Evolutionary conservation across 1,140 invertebrate species (phyloP).

Genomic region (Trichomalopsis sarcophagae): DNA sequence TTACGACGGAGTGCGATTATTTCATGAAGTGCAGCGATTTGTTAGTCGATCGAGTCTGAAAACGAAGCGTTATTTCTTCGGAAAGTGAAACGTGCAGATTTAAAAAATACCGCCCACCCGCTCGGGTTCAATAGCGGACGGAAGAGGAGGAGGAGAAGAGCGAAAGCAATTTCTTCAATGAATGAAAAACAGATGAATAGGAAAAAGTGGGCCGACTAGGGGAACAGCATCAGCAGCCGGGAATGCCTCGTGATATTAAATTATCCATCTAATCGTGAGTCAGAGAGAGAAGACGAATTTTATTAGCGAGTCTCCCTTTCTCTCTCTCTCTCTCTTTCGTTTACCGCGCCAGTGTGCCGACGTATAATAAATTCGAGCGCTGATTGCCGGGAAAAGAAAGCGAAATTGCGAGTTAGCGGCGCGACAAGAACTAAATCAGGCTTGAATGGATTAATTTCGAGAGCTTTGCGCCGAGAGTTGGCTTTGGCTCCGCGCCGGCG

Average conservation of each 20-base stretch:
- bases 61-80: background rate
- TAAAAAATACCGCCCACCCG: too few species aligned
- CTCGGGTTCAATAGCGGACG: background rate
- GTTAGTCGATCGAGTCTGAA: too few species aligned
- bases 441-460: constrained; percentile 41
- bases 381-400: constrained; percentile 37
- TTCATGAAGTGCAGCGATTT: too few species aligned
- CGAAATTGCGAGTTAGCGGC: constrained; percentile 27
- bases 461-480: background rate
- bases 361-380: constrained; percentile 16
- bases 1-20: too few species aligned
- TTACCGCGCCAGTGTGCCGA: background rate
- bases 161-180: background rate
- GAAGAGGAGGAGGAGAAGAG: background rate
- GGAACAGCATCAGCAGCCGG: background rate
- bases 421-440: constrained; percentile 23
- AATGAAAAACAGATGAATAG: constrained; percentile 27
- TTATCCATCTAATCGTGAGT: constrained; percentile 38
- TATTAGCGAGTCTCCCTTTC: background rate
- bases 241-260: constrained; percentile 37
- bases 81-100: background rate
- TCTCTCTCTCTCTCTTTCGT: background rate
- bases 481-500: too few species aligned
- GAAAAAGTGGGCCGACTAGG: background rate
- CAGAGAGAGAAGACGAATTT: background rate